Conservation (phyloP, 2,113 vertebrate species). For the Paracanthobrama guichenoti region DNA sequence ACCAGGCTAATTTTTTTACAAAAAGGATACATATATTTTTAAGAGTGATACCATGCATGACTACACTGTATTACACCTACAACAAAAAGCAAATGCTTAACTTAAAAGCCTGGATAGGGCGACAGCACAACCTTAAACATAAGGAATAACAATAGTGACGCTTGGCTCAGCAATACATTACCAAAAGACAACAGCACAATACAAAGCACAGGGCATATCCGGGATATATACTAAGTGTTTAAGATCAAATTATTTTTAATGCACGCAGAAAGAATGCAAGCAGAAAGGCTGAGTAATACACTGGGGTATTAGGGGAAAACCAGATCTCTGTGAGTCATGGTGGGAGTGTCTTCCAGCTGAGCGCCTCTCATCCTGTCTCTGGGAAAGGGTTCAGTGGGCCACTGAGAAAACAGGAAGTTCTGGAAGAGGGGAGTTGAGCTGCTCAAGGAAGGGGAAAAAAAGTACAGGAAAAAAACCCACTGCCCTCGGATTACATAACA, state of each 20-base stretch:
- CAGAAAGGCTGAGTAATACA: constrained; percentile 20
- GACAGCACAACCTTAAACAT: neutral
- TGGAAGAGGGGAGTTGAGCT: constrained; percentile 28
- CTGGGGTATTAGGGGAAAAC: constrained; percentile 14
- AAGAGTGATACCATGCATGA: too few relatives aligned
- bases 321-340: constrained; percentile 4
- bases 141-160: neutral
- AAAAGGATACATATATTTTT: too few relatives aligned
- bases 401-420: constrained; percentile 56
- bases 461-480: constrained; percentile 45
- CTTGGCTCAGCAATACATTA: neutral
- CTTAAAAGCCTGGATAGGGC: neutral
- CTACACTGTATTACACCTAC: neutral
- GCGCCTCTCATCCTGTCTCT: constrained; percentile 40
- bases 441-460: constrained; percentile 35
- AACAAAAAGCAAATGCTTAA: neutral
- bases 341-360: constrained; percentile 35
- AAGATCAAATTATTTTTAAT: neutral
- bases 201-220: neutral
- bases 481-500: constrained; percentile 72
- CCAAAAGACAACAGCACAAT: neutral
- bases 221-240: neutral
- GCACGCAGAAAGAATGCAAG: neutral
- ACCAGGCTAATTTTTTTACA: too few relatives aligned
- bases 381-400: constrained; percentile 45